Percentiles rank a stretch among this genome's conserved stretches.
phyloP scores from a whole-genome alignment of 2,113 vertebrate genomes.

The Hirundichthys speculiger region DNA sequence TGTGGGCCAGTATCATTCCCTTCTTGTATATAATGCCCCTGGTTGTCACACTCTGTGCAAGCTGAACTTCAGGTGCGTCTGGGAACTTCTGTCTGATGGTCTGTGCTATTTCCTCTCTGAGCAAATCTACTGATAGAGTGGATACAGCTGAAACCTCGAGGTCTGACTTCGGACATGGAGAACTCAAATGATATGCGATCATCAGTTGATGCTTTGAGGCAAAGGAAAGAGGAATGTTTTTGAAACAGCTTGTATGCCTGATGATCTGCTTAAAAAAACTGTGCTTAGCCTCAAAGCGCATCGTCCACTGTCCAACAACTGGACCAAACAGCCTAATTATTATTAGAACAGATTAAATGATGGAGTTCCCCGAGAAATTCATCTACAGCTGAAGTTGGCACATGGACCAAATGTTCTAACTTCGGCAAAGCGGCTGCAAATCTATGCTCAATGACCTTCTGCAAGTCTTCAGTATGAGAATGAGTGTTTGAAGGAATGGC shows the following conservation, averaged over 20 bases:
- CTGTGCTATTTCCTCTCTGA: neutral
- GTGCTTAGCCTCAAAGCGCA: neutral
- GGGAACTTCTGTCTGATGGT: too few species aligned
- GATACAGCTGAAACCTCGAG: neutral
- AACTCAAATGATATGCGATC: neutral
- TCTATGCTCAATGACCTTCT: too few species aligned
- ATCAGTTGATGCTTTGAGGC: neutral
- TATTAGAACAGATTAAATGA: too few species aligned
- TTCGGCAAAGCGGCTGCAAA: too few species aligned
- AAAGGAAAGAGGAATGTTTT: neutral
- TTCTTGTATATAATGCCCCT: neutral
- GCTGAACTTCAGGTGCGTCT: neutral
- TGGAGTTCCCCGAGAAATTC: too few species aligned
- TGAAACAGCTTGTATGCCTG: neutral
- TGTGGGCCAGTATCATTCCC: neutral
- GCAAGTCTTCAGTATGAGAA: too few species aligned
- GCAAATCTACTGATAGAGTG: neutral
- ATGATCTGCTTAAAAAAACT: neutral
- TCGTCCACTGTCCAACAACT: too few species aligned
- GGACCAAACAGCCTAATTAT: too few species aligned
- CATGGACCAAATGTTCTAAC: too few species aligned
- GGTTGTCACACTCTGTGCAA: neutral
- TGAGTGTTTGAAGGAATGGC: constrained; percentile 18
- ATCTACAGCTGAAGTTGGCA: too few species aligned
- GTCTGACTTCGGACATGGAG: neutral